These are phyloP conservation scores for Mesochorus sp. DNA, from an alignment of 2,888 invertebrate genomes.

Conservation along the genomic window DNA sequence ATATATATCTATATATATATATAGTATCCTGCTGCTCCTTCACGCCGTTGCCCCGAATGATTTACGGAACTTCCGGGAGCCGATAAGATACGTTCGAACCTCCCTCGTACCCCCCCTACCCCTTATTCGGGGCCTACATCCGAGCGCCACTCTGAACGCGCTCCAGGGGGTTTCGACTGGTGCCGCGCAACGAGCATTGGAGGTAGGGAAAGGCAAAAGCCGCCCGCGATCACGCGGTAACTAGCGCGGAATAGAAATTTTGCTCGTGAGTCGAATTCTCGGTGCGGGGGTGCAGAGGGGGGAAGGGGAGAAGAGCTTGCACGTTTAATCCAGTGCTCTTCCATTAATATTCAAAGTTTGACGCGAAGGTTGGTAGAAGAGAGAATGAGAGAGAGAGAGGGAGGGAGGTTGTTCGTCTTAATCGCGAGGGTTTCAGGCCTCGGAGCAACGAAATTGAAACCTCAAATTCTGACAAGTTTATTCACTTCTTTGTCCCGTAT, in stretches of 20 bases:
- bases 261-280: constrained; percentile 29
- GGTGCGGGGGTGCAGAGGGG: not conserved
- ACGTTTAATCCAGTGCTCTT: constrained; percentile 56
- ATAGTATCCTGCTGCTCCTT: not conserved
- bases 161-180: constrained; percentile 17
- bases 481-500: constrained; percentile 22
- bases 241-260: constrained; percentile 54
- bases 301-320: not conserved
- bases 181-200: not conserved
- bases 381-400: constrained; percentile 4
- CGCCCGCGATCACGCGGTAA: constrained; percentile 28
- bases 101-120: constrained; percentile 14
- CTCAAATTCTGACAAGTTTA: constrained; percentile 46
- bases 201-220: not conserved
- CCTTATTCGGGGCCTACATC: constrained; percentile 10
- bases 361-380: constrained; percentile 32
- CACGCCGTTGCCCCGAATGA: constrained; percentile 67
- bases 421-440: constrained; percentile 49
- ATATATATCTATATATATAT: too few relatives aligned
- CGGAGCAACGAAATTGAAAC: constrained; percentile 52
- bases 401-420: constrained; percentile 42
- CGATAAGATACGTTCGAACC: constrained; percentile 72
- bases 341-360: constrained; percentile 62
- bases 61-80: constrained; percentile 73
- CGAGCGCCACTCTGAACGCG: not conserved